Evolutionary conservation across 2,888 invertebrate species (phyloP), one percentile per base, ranked within the genome.

Genomic region (Rhorus exstirpatorius): DNA sequence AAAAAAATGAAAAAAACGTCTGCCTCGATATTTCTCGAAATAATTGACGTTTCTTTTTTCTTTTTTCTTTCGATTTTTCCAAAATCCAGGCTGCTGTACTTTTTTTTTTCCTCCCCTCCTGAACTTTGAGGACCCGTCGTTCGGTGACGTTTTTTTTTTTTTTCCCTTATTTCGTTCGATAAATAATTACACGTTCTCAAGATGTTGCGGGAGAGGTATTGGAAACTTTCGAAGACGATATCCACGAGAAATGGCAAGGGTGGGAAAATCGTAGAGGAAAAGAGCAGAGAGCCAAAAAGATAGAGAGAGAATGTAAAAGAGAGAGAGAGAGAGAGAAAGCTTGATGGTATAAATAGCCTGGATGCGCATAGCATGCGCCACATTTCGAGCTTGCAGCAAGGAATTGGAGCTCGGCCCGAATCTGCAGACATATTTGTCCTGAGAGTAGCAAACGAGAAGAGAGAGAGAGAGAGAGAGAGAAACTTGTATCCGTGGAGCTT

Each of bases 401-500:
- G 71, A 81, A 84, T 83, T 83, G 82, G 82, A 83, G 79, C 82
- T 77, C 55, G 67, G 82, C 77, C 77, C 79, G 79, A 77, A 83
- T 84, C 67, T 75, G 26, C 75, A 81, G 80, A 84, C 75, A 83
- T 83, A 84, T 84, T 84, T 81, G 84, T 84, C 83, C 80, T 78
- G 58, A 58, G 79, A 60, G 72, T 53, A 51, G 55, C 46, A 60
- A 46, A 46, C 60, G 49, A 4, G n/a, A 14, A 21, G 14, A 38
- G 35, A 35, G 51, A 51, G 63, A 53, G 38, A 17, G 19, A 19
- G 24, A 19, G n/a, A 58, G 44, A 55, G 55, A 68, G 38, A 21
- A 17, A 12, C n/a, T 67, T 68, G 24, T 68, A 55, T 60, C 35
- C 46, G 17, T 19, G 46, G 55, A 70, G 70, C 58, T 35, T 72